Conservation (phyloP, 2,113 vertebrate genomes). For the Polyodon spathula region DNA sequence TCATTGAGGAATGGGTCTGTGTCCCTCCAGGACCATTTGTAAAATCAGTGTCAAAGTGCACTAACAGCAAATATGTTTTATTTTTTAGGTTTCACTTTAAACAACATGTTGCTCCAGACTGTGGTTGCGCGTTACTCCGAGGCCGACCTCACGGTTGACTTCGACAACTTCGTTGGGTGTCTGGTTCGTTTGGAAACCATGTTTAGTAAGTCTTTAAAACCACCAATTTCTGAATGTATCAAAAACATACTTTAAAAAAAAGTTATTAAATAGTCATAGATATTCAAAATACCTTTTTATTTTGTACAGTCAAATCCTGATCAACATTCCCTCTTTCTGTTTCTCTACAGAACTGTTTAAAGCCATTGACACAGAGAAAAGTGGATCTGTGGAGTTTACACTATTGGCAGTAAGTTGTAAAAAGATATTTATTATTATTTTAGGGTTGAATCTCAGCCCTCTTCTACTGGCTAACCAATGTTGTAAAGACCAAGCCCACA, state of each 20-base stretch:
- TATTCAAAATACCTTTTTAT: neutral
- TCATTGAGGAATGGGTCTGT: too few relatives aligned
- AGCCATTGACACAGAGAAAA: slow-evolving; percentile 48
- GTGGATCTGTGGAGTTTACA: slow-evolving; percentile 51
- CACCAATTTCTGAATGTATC: too few relatives aligned
- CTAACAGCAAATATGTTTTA: neutral
- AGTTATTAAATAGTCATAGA: neutral
- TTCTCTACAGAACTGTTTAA: slow-evolving; percentile 60
- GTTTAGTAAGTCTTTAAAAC: slow-evolving; percentile 59
- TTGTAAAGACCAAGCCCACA: too few relatives aligned
- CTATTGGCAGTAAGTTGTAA: slow-evolving; percentile 48
- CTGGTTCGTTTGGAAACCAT: slow-evolving; percentile 65
- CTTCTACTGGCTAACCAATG: too few relatives aligned
- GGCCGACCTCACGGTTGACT: slow-evolving; percentile 51
- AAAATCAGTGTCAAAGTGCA: neutral
- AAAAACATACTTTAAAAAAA: too few relatives aligned
- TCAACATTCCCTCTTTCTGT: neutral
- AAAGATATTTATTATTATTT: neutral
- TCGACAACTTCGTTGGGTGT: slow-evolving; percentile 66
- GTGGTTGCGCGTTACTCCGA: slow-evolving; percentile 54
- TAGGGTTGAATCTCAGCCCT: neutral
- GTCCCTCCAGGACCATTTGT: too few relatives aligned
- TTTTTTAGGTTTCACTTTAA: slow-evolving; percentile 64
- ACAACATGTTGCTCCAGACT: slow-evolving; percentile 60
- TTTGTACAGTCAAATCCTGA: neutral